A percentile compares a stretch with the other conserved stretches of the same genome.
These are phyloP conservation scores for Drosophila testacea DNA, from an alignment of 2,888 invertebrate genomes.

Conservation along the genomic window DNA sequence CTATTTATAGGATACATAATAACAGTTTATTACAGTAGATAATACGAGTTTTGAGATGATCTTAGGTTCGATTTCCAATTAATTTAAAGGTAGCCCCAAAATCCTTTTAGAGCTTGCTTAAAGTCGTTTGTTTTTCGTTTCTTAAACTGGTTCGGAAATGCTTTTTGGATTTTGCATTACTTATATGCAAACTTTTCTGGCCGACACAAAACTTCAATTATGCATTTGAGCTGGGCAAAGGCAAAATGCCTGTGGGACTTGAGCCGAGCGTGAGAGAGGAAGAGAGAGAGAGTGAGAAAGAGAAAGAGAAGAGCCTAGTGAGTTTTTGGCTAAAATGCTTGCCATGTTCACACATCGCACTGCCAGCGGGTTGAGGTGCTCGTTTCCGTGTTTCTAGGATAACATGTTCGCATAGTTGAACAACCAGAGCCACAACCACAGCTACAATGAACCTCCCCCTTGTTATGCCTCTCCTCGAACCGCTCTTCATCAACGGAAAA, in stretches of 20 bases:
- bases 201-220: constrained; percentile 48
- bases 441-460: too few species aligned
- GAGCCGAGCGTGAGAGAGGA: not conserved
- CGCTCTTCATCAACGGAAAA: constrained; percentile 10
- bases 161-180: not conserved
- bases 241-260: constrained; percentile 18
- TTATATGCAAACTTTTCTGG: constrained; percentile 2
- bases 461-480: not conserved
- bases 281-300: not conserved
- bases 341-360: constrained; percentile 37
- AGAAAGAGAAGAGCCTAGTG: constrained; percentile 6
- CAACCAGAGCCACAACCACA: constrained; percentile 1
- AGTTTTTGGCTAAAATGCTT: constrained; percentile 49
- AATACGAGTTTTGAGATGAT: not conserved
- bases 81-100: not conserved
- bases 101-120: not conserved
- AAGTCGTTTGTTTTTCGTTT: not conserved
- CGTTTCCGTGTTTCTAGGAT: constrained; percentile 32
- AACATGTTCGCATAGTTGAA: constrained; percentile 42
- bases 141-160: not conserved
- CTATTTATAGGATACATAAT: not conserved
- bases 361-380: constrained; percentile 24
- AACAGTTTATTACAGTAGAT: not conserved
- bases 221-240: constrained; percentile 30
- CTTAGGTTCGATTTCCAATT: not conserved